Evolutionary conservation across 2,797 vertebrate genomes (phyloP).

Genomic region (Muscicapa striata): DNA sequence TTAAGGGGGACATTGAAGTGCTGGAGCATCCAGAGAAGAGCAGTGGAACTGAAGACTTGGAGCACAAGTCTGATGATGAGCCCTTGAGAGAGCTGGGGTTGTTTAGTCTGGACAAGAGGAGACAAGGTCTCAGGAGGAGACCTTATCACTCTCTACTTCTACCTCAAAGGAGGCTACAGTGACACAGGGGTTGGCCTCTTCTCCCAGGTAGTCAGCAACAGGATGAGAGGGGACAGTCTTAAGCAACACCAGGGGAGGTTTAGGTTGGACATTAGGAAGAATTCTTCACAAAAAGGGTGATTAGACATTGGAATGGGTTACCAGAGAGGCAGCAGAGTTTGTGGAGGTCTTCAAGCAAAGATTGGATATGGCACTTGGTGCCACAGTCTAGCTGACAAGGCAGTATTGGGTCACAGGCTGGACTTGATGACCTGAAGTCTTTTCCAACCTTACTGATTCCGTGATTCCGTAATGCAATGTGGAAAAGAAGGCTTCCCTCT

Average conservation of each 20-base stretch:
- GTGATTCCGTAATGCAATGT: accelerated
- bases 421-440: background rate
- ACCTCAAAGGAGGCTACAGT: background rate
- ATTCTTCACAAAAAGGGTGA: background rate
- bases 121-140: background rate
- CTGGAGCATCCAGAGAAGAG: background rate
- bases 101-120: background rate
- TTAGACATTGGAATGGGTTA: background rate
- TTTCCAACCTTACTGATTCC: background rate
- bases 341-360: background rate
- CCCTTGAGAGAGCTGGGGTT: background rate
- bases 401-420: background rate
- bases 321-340: background rate
- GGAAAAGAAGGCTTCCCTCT: background rate
- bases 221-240: background rate
- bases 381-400: background rate
- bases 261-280: background rate
- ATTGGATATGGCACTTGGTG: background rate
- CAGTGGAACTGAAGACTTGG: background rate
- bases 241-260: background rate
- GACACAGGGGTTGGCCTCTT: background rate
- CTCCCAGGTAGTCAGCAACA: background rate
- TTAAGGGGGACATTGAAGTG: background rate
- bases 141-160: no score
- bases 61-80: background rate